Base-by-base conservation (phyloP, 2,113 vertebrate species). In the Hypanus sabinus region DNA sequence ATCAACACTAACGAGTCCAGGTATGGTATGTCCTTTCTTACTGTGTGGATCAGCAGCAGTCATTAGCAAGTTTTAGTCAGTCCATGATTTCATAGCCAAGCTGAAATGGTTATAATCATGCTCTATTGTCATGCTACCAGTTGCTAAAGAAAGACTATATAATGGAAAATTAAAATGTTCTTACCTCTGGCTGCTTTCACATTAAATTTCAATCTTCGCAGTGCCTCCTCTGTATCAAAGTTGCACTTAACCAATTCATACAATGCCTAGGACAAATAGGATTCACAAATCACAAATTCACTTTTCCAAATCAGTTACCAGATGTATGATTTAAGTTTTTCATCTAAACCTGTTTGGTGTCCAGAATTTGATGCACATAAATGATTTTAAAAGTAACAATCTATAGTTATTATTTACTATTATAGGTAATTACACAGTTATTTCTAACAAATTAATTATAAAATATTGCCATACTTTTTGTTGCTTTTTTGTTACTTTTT, bases 191-290 rank as follows among this genome's bases (percentile, higher is more conserved):
- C 98, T 95, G 98, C 98, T 96, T 98, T 99, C 30, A 99, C 98
- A 94, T 98, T 99, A 95, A 99, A 99, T 93, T 97, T 97, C 94
- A 99, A 95, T 96, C 98, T 98, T 95, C 98, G 97, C 80, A 99
- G 96, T 94, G 99, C 99, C 96, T 99, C 98, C 94, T 99, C 98
- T 94, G 97, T 97, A 95, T 99, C 98, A 96, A 98, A 99, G 95
- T 97, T 98, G 96, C 99, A 99, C 95, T 99, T 99, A 88, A 99
- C 98, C 94, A 99, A 96, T 94, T 99, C 98, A 95, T 99, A 99
- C 16, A 99, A 96, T 0, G 99, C 99, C 99, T 99, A 94, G 96
- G 93, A 93, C 20, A 93, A 93, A 70, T 55, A 36, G 10, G 73
- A 93, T 36, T 75, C 38, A 9, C 36, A 73, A 46, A 73, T 46